Evolutionary conservation across 2,797 vertebrate species (phyloP), one percentile per base, ranked within the genome.

Genomic region (Darevskia nairensis): DNA sequence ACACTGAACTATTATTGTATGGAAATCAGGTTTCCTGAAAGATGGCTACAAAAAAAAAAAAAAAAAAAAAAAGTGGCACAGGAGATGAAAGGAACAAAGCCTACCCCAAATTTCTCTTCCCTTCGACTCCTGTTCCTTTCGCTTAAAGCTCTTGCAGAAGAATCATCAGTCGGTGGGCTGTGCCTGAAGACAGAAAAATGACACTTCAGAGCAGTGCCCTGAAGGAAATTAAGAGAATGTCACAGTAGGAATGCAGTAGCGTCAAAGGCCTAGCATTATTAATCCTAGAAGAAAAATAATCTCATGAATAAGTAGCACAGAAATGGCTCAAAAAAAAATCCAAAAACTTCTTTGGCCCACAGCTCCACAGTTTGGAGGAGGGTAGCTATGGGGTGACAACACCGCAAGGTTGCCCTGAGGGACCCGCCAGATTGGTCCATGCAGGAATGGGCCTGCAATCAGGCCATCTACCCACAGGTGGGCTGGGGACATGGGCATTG

Each of bases 271-370:
- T 64, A 39, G 46, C 72, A 85, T 69, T 68, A 35, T 85, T 86
- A 80, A 86, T 27, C 61, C 21, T 69, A 79, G 71, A 80, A 89
- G 59, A 80, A 39, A 89, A 80, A 85, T 74, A 69, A 89, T 81
- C 79, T 59, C 71, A 85, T 85, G 78, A 80, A 75, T 89, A 78
- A 88, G 32, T 13, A 79, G 86, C 71, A 87, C 41, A 87, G 69
- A 82, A 74, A 74, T 74, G 35, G 72, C 35, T 35, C 19, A 27
- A 46, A 77, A 25, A 46, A 10, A 46, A 19, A 75, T 23, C 68
- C 27, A 29, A 41, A 66, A 66, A 27, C 80, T 81, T 32, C 66
- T 74, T 35, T 23, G 17, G 61, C 61, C 21, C 61, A 64, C 21
- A 64, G 21, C 21, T 23, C 61, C 61, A 64, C 50, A 55, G 50